Percentiles rank a stretch among this genome's conserved stretches.
These are phyloP conservation scores for Philopedon plagiatum DNA, from an alignment of 2,888 invertebrate species.

Conservation along the genomic window DNA sequence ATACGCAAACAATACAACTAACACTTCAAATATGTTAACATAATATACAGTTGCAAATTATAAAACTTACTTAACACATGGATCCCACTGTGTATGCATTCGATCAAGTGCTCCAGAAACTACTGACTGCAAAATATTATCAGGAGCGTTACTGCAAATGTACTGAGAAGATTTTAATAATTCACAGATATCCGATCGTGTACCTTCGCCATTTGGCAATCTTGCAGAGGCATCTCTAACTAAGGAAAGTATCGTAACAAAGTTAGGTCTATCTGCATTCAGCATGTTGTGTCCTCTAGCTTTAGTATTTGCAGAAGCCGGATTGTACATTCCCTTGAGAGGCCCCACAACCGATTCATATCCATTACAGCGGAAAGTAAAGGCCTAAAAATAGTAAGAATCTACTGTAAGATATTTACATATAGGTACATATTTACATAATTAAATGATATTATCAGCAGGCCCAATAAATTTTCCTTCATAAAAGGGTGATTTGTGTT, in stretches of 20 bases:
- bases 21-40: no score
- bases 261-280: constrained; percentile 87
- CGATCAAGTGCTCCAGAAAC: constrained; percentile 93
- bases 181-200: constrained; percentile 91
- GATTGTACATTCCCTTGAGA: constrained; percentile 76
- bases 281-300: constrained; percentile 90
- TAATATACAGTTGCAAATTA: no score
- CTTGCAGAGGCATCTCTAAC: constrained; percentile 96
- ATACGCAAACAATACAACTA: no score
- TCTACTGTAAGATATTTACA: no score
- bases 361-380: constrained; percentile 86
- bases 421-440: no score
- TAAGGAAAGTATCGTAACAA: constrained; percentile 90
- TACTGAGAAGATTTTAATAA: constrained; percentile 80
- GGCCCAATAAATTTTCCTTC: no score
- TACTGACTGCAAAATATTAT: constrained; percentile 83
- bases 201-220: constrained; percentile 95
- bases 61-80: constrained; percentile 80
- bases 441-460: no score
- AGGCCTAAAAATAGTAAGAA: constrained; percentile 77
- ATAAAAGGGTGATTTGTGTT: no score
- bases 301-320: constrained; percentile 71
- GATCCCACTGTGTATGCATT: constrained; percentile 91
- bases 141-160: constrained; percentile 71
- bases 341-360: constrained; percentile 89